A percentile compares a stretch with the other conserved stretches of the same genome.
Evolutionary conservation across 2,113 vertebrate genomes (phyloP).

Genomic region (Thymallus thymallus): DNA sequence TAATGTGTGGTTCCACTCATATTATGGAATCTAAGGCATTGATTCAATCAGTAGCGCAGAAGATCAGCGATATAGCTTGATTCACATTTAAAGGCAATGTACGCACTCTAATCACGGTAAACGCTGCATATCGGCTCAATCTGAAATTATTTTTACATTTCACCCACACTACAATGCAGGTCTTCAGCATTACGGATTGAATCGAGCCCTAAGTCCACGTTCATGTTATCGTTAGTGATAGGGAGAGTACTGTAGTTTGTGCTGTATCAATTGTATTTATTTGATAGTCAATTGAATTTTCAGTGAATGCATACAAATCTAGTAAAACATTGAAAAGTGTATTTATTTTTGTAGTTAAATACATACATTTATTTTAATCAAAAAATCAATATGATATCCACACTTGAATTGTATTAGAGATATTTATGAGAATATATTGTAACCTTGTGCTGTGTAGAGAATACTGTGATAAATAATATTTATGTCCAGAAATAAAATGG

Average conservation of each 20-base stretch:
- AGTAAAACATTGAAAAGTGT: slow-evolving; percentile 12
- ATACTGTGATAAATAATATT: slow-evolving; percentile 12
- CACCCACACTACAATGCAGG: too few species aligned
- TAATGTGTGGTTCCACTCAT: too few species aligned
- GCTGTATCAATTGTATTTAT: neutral
- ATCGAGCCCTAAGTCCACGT: neutral
- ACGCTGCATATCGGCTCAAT: too few species aligned
- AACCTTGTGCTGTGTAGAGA: slow-evolving; percentile 20
- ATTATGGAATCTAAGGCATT: too few species aligned
- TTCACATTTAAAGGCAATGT: too few species aligned
- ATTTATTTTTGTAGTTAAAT: slow-evolving; percentile 54
- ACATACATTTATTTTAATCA: slow-evolving; percentile 32
- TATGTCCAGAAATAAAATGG: slow-evolving; percentile 42
- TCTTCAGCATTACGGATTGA: too few species aligned
- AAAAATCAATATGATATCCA: slow-evolving; percentile 9
- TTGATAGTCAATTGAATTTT: slow-evolving; percentile 23
- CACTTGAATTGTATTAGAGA: slow-evolving; percentile 5
- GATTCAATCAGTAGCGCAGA: too few species aligned
- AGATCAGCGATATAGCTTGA: too few species aligned
- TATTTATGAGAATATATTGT: slow-evolving; percentile 29
- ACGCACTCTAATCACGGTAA: too few species aligned
- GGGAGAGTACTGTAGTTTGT: neutral
- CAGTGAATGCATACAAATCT: slow-evolving; percentile 7
- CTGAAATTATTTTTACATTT: too few species aligned
- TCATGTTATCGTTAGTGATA: slow-evolving; percentile 4